Evolutionary conservation across 1,140 invertebrate genomes (phyloP).

Genomic region (Pseudomyrmex pallidus): DNA sequence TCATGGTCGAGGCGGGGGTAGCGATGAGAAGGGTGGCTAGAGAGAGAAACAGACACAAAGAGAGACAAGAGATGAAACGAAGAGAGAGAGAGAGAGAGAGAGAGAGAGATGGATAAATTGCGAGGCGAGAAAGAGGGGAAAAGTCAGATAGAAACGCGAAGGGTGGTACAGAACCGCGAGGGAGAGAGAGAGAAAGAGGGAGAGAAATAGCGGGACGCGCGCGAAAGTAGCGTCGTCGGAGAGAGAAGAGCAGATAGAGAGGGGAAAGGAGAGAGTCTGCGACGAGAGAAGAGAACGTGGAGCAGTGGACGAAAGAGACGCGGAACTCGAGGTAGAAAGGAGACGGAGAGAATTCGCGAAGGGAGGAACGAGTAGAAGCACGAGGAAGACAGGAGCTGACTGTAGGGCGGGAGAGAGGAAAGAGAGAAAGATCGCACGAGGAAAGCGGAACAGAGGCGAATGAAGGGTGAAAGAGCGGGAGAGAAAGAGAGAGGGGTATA

Average conservation of each 20-base stretch:
- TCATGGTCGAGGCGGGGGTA: conserved; percentile 72
- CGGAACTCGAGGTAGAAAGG: conserved; percentile 41
- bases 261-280: conserved; percentile 59
- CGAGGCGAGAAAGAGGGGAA: conserved; percentile 38
- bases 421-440: conserved; percentile 56
- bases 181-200: conserved; percentile 23
- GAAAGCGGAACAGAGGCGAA: conserved; percentile 32
- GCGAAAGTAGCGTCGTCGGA: conserved; percentile 56
- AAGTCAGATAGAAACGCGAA: conserved; percentile 47
- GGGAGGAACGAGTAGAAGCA: conserved; percentile 34
- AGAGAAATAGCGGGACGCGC: conserved; percentile 5
- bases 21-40: conserved; percentile 52
- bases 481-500: conserved; percentile 76
- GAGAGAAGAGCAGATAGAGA: conserved; percentile 37
- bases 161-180: neutral
- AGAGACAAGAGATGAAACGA: conserved; percentile 49
- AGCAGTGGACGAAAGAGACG: conserved; percentile 53
- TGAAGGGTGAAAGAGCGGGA: conserved; percentile 51
- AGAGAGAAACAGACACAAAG: conserved; percentile 66
- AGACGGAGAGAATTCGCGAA: conserved; percentile 39
- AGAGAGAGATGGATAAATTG: conserved; percentile 45
- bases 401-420: conserved; percentile 39
- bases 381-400: conserved; percentile 61
- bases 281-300: conserved; percentile 64
- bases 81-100: neutral